Evolutionary conservation across 2,113 vertebrate species (phyloP).

Genomic region (Leucopsar rothschildi): DNA sequence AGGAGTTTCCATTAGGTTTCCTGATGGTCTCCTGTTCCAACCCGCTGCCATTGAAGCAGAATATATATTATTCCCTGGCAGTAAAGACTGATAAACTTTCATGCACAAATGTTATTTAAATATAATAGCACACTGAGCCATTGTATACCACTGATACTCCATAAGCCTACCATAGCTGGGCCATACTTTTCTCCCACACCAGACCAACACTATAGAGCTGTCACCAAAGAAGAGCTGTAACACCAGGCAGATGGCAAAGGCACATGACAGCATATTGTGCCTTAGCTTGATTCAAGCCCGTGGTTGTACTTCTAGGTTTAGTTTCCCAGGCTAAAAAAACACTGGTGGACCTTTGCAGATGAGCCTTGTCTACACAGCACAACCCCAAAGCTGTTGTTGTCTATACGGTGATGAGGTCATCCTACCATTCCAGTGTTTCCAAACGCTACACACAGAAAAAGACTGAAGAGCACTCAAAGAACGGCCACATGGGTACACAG

Average conservation of each 20-base stretch:
- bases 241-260: not conserved
- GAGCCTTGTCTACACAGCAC: not conserved
- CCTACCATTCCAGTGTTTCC: not conserved
- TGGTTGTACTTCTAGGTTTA: not conserved
- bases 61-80: not conserved
- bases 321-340: not conserved
- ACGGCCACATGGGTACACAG: not conserved
- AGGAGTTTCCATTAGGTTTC: not conserved
- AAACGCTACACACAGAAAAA: rapidly evolving
- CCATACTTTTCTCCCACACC: not conserved
- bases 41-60: not conserved
- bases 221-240: not conserved
- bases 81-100: not conserved
- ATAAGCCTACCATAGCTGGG: not conserved
- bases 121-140: not conserved
- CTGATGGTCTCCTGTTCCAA: not conserved
- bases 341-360: not conserved
- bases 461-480: not conserved
- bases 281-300: not conserved
- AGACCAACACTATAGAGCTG: not conserved
- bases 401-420: not conserved
- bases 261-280: not conserved
- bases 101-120: not conserved
- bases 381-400: not conserved
- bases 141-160: not conserved